Evolutionary conservation across 2,113 vertebrate species (phyloP).

Genomic region (Neolamprologus ventralis): DNA sequence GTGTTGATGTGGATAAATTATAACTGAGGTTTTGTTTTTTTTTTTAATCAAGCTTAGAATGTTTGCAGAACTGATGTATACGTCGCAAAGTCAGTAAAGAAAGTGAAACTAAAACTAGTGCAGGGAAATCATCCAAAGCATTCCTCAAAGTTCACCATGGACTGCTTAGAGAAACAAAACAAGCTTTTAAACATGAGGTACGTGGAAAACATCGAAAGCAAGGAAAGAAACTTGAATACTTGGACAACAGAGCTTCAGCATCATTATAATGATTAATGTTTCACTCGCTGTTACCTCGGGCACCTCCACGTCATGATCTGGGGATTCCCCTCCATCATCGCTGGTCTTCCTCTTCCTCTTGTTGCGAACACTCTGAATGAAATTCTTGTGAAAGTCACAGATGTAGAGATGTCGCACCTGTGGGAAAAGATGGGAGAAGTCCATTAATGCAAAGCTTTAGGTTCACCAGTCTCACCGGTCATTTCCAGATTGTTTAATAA

Average conservation of each 20-base stretch:
- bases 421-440: rapidly evolving
- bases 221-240: neutral
- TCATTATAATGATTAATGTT: neutral
- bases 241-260: neutral
- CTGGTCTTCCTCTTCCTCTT: conserved; percentile 98
- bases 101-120: neutral
- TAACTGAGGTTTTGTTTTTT: neutral
- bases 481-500: neutral
- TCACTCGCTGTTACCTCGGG: conserved; percentile 77
- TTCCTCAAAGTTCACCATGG: neutral
- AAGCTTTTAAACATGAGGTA: neutral
- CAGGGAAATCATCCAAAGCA: neutral
- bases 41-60: neutral
- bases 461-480: neutral
- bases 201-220: neutral
- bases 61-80: neutral
- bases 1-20: neutral
- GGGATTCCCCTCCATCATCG: conserved; percentile 94
- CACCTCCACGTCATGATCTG: conserved; percentile 91
- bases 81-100: rapidly evolving
- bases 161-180: neutral
- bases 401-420: conserved; percentile 97
- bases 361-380: conserved; percentile 97
- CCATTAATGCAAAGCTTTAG: neutral
- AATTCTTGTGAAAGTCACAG: conserved; percentile 98